Evolutionary conservation across 1,140 invertebrate species (phyloP).

Genomic region (Drosophila santomea): DNA sequence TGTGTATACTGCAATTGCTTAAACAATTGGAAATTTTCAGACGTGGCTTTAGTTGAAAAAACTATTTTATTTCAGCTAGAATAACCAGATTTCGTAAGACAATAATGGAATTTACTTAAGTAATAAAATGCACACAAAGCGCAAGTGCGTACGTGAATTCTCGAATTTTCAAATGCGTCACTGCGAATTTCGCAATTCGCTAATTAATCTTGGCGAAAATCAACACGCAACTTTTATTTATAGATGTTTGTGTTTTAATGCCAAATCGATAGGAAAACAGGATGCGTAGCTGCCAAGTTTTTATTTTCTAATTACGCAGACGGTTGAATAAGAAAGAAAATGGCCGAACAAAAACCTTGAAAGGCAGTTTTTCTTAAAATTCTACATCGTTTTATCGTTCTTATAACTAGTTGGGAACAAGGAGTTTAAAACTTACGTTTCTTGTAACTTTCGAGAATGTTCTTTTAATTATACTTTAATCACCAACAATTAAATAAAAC

Average conservation of each 20-base stretch:
- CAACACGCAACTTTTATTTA: slow-evolving; percentile 24
- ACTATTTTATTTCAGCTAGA: no score
- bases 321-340: slow-evolving; percentile 33
- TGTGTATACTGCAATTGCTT: slow-evolving; percentile 13
- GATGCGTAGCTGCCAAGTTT: slow-evolving; percentile 30
- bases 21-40: slow-evolving; percentile 17
- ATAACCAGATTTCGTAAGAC: background rate
- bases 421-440: slow-evolving; percentile 11
- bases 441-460: background rate
- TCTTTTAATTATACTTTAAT: background rate
- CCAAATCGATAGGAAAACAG: slow-evolving; percentile 8
- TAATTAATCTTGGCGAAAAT: slow-evolving; percentile 24
- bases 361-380: background rate
- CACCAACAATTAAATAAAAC: slow-evolving; percentile 9
- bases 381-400: background rate
- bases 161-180: slow-evolving; percentile 27
- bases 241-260: slow-evolving; percentile 22
- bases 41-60: slow-evolving; percentile 4
- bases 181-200: slow-evolving; percentile 28
- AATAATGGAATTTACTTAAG: background rate
- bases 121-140: background rate
- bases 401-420: no score
- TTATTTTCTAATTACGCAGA: slow-evolving; percentile 14
- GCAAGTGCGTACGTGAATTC: background rate
- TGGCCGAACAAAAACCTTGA: slow-evolving; percentile 28